Evolutionary conservation across 2,113 vertebrate genomes (phyloP).

Genomic region (Etia nguti): DNA sequence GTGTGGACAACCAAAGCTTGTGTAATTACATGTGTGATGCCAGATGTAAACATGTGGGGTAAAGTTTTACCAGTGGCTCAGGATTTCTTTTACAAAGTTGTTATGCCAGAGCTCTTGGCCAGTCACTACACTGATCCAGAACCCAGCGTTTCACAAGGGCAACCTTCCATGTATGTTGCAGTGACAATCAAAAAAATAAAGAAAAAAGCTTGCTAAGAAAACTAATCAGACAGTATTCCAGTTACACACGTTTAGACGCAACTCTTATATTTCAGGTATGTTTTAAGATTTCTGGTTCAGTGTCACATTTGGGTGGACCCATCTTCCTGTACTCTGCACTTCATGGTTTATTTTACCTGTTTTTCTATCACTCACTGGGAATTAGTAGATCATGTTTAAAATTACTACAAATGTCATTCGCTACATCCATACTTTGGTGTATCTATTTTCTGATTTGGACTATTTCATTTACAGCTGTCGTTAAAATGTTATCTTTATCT

Average conservation of each 20-base stretch:
- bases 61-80: accelerated
- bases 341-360: accelerated
- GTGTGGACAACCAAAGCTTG: background rate
- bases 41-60: accelerated
- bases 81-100: accelerated
- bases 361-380: background rate
- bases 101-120: accelerated
- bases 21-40: background rate
- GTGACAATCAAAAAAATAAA: accelerated
- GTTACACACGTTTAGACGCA: accelerated
- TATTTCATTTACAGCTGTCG: accelerated
- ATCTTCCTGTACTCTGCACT: background rate
- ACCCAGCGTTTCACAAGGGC: accelerated
- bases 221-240: background rate
- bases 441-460: accelerated
- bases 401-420: background rate
- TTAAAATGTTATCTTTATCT: no score
- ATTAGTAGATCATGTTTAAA: background rate
- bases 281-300: background rate
- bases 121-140: background rate
- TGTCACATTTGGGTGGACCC: background rate
- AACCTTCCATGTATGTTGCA: accelerated
- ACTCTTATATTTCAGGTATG: background rate
- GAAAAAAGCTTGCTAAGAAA: background rate
- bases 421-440: background rate